Conservation (phyloP, 2,888 invertebrate genomes). For the Caenorhabditis parvicauda region DNA sequence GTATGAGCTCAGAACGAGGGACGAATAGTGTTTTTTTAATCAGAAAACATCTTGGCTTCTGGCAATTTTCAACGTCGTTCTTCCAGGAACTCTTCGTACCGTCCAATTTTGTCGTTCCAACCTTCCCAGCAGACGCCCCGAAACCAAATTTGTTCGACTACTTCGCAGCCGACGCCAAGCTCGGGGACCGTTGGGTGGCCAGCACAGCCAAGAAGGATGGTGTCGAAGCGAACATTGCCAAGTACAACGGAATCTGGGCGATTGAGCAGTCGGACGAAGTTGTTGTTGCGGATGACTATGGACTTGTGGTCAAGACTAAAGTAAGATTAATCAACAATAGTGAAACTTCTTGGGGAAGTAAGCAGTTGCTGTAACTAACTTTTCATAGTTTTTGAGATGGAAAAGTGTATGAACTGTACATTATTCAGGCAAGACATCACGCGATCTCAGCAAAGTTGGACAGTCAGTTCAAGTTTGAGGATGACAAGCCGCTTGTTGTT, state of each 20-base stretch:
- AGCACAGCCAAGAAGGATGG: constrained; percentile 87
- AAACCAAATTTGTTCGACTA: constrained; percentile 35
- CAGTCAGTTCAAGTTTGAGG: constrained; percentile 79
- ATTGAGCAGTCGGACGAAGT: no score
- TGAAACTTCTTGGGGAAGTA: no score
- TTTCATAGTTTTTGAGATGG: no score
- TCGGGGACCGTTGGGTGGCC: constrained; percentile 78
- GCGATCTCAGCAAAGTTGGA: constrained; percentile 80
- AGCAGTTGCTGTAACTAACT: no score
- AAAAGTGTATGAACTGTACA: no score
- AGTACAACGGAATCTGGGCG: constrained; percentile 87
- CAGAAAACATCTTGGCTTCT: no score
- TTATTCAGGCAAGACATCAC: constrained; percentile 74
- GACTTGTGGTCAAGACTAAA: constrained; percentile 83
- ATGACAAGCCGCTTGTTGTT: constrained; percentile 75
- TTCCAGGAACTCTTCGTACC: constrained; percentile 14
- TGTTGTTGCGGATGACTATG: constrained; percentile 82
- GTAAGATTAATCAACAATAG: constrained; percentile 62
- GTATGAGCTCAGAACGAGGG: no score
- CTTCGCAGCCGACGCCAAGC: constrained; percentile 63
- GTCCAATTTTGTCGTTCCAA: constrained; percentile 14
- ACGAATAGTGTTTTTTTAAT: no score
- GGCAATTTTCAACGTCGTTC: no score
- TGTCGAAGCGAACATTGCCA: constrained; percentile 82
- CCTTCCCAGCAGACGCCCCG: constrained; percentile 2